Conservation (phyloP, 2,797 vertebrate species). For the Chiloscyllium punctatum region DNA sequence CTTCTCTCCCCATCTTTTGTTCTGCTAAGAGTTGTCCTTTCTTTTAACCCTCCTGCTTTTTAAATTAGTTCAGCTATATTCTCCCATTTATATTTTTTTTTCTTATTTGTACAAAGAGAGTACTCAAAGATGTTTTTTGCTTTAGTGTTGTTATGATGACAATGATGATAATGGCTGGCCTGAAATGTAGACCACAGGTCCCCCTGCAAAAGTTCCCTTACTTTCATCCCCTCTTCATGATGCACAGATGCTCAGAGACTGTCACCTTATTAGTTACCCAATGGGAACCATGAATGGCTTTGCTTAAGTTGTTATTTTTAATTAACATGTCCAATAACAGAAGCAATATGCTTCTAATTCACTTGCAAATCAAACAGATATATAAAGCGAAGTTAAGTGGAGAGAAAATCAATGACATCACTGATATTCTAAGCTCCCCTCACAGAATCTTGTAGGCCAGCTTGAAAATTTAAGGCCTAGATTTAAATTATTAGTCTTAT, state of each 20-base stretch:
- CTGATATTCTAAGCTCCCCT: background rate
- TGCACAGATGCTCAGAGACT: background rate
- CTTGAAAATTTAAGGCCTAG: background rate
- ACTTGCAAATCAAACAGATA: background rate
- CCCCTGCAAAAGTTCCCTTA: background rate
- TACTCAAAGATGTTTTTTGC: too few species aligned
- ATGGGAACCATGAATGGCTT: background rate
- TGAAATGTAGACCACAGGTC: background rate
- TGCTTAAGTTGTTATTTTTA: background rate
- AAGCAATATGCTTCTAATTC: background rate
- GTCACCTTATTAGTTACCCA: background rate
- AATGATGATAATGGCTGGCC: background rate
- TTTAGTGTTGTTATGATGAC: background rate
- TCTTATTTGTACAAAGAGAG: too few species aligned
- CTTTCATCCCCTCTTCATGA: background rate
- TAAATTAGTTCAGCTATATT: too few species aligned
- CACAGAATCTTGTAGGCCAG: background rate
- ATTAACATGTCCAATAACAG: background rate
- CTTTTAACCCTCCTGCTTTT: too few species aligned
- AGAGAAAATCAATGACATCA: background rate
- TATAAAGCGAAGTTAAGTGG: background rate
- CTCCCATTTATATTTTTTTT: too few species aligned
- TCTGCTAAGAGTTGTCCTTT: too few species aligned
- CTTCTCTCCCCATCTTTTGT: too few species aligned
- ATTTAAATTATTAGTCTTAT: background rate